These are phyloP conservation scores for Dasypogon diadema DNA, from an alignment of 2,888 invertebrate species.

Conservation along the genomic window DNA sequence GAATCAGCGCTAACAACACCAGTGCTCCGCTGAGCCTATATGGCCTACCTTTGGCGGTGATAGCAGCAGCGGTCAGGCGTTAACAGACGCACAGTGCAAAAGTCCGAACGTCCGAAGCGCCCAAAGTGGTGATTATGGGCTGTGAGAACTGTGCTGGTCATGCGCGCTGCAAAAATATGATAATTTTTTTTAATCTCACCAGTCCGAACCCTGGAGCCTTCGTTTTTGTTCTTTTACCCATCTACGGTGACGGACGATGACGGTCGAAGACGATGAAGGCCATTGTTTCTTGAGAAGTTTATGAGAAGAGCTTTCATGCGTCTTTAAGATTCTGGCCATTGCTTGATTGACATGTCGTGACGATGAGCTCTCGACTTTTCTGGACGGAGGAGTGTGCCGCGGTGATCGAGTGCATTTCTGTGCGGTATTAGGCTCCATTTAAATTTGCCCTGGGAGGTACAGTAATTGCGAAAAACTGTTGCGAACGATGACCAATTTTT, in stretches of 20 bases:
- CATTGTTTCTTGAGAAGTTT: conserved; percentile 40
- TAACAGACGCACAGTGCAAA: not conserved
- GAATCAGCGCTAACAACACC: conserved; percentile 33
- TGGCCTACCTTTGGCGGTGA: conserved; percentile 10
- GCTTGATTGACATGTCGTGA: conserved; percentile 29
- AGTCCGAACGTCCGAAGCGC: not conserved
- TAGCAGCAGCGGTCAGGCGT: not conserved
- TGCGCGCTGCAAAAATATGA: conserved; percentile 26
- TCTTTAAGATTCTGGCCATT: conserved; percentile 37
- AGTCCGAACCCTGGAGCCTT: not conserved
- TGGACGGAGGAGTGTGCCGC: not conserved
- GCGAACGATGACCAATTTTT: conserved; percentile 30
- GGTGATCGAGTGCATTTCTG: conserved; percentile 10
- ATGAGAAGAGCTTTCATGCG: conserved; percentile 33
- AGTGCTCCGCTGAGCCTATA: not conserved
- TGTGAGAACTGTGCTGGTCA: conserved; percentile 32
- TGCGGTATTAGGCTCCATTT: not conserved
- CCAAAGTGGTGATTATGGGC: conserved; percentile 22
- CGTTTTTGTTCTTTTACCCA: conserved; percentile 3
- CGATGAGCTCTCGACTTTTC: conserved; percentile 49
- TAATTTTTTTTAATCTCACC: conserved; percentile 6
- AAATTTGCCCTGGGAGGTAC: not conserved
- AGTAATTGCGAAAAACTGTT: conserved; percentile 30
- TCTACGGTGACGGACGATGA: not conserved
- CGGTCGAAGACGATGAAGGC: conserved; percentile 24